Evolutionary conservation across 1,140 invertebrate species (phyloP).

Genomic region (Drusus annulatus): DNA sequence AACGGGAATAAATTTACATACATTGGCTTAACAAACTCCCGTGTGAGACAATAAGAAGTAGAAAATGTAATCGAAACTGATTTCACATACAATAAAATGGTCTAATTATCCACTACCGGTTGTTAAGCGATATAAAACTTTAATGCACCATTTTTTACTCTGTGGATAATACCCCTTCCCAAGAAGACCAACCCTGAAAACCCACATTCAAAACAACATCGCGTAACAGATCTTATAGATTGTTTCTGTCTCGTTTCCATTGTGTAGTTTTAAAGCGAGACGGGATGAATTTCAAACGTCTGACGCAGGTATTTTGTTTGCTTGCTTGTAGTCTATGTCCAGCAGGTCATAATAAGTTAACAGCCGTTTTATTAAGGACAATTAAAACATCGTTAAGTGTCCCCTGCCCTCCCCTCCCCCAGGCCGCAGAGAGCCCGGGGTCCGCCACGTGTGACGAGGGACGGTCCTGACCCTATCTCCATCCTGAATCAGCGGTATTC

Average conservation of each 20-base stretch:
- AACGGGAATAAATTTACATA: constrained; percentile 55
- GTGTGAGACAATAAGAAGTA: constrained; percentile 50
- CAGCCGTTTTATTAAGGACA: constrained; percentile 51
- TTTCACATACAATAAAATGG: constrained; percentile 57
- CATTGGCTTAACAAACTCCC: constrained; percentile 31
- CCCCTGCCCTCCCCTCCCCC: background rate
- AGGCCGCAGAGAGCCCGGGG: background rate
- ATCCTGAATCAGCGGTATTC: constrained; percentile 21
- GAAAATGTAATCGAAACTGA: constrained; percentile 51
- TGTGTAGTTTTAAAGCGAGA: background rate
- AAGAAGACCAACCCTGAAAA: background rate
- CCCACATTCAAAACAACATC: background rate
- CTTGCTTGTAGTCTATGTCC: background rate
- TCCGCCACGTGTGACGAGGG: constrained; percentile 45
- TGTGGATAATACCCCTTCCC: background rate
- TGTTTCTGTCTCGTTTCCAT: background rate
- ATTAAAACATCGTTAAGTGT: constrained; percentile 58
- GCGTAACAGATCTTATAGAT: background rate
- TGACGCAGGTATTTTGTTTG: background rate
- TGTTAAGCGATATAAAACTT: constrained; percentile 53
- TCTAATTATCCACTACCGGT: constrained; percentile 56
- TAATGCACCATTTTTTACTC: constrained; percentile 3
- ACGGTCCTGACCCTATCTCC: constrained; percentile 24
- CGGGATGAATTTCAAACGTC: background rate
- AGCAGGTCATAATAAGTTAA: constrained; percentile 12